These are phyloP conservation scores for Lipotes vexillifer DNA, from an alignment of 2,113 vertebrate species.

Conservation along the genomic window DNA sequence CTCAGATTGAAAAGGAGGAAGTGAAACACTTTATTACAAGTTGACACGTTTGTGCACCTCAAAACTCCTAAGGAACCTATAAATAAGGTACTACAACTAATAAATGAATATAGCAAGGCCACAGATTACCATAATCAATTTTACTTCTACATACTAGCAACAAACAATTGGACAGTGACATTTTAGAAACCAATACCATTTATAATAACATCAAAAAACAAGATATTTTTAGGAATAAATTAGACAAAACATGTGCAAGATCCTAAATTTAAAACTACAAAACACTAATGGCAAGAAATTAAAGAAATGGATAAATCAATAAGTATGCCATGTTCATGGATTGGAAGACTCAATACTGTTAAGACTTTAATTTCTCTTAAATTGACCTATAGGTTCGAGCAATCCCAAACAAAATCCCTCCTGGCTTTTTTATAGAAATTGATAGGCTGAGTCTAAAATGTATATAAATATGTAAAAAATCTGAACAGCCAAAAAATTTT, in stretches of 20 bases:
- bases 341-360: neutral
- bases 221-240: neutral
- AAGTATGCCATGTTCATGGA: neutral
- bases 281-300: neutral
- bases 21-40: neutral
- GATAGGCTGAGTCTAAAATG: neutral
- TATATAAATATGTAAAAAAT: neutral
- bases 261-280: neutral
- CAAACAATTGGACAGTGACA: conserved; percentile 16
- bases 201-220: neutral
- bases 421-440: conserved; percentile 8
- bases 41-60: neutral
- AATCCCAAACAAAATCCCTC: neutral
- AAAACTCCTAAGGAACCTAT: neutral
- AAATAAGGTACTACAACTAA: conserved; percentile 6
- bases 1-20: conserved; percentile 16
- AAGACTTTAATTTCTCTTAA: neutral
- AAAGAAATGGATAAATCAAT: neutral
- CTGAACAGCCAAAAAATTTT: neutral
- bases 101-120: neutral
- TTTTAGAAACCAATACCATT: neutral
- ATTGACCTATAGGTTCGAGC: neutral
- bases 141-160: conserved; percentile 31
- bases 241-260: neutral
- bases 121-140: neutral